Evolutionary conservation across 2,797 vertebrate species (phyloP), one percentile per base, ranked within the genome.

Genomic region (Sebastiscus tertius): DNA sequence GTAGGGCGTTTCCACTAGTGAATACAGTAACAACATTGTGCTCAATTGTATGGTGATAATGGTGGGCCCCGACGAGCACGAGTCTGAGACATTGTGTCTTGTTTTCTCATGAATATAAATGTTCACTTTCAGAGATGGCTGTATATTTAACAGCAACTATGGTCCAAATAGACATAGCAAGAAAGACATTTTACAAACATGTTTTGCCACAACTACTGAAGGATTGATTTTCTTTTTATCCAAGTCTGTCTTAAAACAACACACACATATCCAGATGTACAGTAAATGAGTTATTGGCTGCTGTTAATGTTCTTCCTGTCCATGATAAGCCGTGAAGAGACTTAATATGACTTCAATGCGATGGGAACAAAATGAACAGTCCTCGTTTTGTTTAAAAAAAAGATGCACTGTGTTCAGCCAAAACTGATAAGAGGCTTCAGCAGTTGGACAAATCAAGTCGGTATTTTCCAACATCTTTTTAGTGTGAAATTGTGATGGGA

Each of bases 1-100:
- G 87, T 94, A 92, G 92, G 94, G 79, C 90, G 59, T 88, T 87
- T 92, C 62, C 82, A 86, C 79, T 70, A 56, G 80, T 84, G 89
- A 91, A 77, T 81, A 93, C 85, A 92, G 88, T 88, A 58, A 92
- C 87, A 91, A 92, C 92, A 92, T 79, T 92, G 89, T 91, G 78
- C 88, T 90, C 81, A 60, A 36, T 80, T 90, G 84, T 81, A 87
- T 83, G 60, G 46, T 76, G 76, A 87, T 69, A 87, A 90, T 72
- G 79, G 71, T 31, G 22, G 29, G 65, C 54, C 49, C 66, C 60
- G 74, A 66, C 72, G 16, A 68, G 66, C 59, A 69, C 11, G n/a
- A 66, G 79, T 76, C 36, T 73, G 80, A 72, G 58, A 79, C 46
- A 8, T 52, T 74, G 69, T n/a, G 59, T 54, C 52, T 64, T 79